Conservation (phyloP, 2,113 vertebrate genomes). For the Solea solea region DNA sequence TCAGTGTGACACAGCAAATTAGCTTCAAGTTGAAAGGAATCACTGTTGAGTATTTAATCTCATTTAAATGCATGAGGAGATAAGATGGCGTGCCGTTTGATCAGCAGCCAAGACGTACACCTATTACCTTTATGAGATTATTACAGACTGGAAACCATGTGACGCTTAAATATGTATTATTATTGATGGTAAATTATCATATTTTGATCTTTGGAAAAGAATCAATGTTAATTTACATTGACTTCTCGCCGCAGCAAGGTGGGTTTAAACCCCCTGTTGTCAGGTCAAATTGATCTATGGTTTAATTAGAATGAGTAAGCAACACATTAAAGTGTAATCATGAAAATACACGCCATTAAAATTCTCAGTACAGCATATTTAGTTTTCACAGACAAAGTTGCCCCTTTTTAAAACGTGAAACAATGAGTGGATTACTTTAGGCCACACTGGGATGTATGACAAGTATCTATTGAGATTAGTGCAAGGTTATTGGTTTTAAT, state of each 20-base stretch:
- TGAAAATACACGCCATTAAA: background rate
- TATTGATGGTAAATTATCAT: too few relatives aligned
- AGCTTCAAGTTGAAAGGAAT: conserved; percentile 17
- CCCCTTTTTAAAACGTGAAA: background rate
- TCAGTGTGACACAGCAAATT: conserved; percentile 35
- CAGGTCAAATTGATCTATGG: background rate
- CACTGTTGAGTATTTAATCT: conserved; percentile 8
- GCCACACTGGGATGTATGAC: too few relatives aligned
- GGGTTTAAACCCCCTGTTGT: background rate
- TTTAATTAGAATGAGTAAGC: background rate
- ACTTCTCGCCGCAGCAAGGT: conserved; percentile 3
- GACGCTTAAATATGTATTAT: conserved; percentile 12
- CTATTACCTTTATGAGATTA: conserved; percentile 20
- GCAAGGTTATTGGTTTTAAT: too few relatives aligned
- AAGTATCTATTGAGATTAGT: too few relatives aligned
- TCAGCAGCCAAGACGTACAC: background rate
- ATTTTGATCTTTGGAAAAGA: conserved; percentile 1
- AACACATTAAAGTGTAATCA: background rate
- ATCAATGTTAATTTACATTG: background rate
- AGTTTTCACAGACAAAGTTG: too few relatives aligned
- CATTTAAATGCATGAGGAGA: conserved; percentile 18
- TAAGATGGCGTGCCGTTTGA: background rate
- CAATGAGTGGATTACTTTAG: background rate
- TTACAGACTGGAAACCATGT: conserved; percentile 8
- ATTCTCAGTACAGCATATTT: background rate